phyloP scores from a whole-genome alignment of 2,888 invertebrate genomes.

The Sinelater perroti region DNA sequence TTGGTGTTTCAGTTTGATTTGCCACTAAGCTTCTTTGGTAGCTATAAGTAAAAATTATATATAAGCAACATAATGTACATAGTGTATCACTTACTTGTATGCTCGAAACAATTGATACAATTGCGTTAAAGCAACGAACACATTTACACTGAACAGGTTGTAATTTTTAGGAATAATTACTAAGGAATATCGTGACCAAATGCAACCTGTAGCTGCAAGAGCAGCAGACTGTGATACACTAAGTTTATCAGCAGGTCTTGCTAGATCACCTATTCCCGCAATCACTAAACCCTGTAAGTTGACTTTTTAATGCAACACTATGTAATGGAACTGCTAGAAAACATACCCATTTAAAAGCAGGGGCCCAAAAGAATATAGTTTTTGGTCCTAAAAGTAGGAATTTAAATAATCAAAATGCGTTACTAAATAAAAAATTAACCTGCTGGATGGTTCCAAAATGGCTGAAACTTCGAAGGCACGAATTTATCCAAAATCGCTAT shows the following conservation, averaged over 20 bases:
- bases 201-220: conserved; percentile 86
- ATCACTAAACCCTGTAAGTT: conserved; percentile 77
- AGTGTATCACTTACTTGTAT: conserved; percentile 56
- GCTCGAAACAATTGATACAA: conserved; percentile 83
- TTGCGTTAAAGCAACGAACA: conserved; percentile 93
- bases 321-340: conserved; percentile 41
- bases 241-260: conserved; percentile 87
- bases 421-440: conserved; percentile 64
- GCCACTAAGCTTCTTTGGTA: not conserved
- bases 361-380: conserved; percentile 99
- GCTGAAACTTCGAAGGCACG: conserved; percentile 82
- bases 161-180: conserved; percentile 98
- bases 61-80: not conserved
- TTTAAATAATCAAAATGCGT: conserved; percentile 22
- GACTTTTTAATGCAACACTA: not conserved
- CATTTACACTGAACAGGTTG: conserved; percentile 92
- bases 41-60: not conserved
- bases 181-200: conserved; percentile 96
- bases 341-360: conserved; percentile 96
- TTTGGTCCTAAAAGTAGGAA: conserved; percentile 82
- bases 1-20: not conserved
- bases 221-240: conserved; percentile 85
- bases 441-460: conserved; percentile 98
- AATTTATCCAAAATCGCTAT: conserved; percentile 74
- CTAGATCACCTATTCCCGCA: conserved; percentile 89